Evolutionary conservation across 2,797 vertebrate genomes (phyloP), one percentile per base, ranked within the genome.

Genomic region (Poeciliopsis paucimaculata): DNA sequence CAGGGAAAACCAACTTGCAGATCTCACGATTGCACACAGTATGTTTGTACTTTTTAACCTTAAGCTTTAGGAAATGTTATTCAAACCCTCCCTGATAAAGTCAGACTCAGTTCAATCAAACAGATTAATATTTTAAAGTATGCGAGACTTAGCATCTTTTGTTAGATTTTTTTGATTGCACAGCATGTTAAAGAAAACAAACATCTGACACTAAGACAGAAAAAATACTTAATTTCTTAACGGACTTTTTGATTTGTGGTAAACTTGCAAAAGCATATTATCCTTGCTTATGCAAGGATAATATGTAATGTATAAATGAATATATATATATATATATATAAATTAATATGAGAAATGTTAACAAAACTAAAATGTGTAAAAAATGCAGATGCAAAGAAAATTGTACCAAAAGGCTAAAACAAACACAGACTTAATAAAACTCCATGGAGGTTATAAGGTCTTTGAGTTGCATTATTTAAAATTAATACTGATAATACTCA

Each of bases 1-100:
- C 47, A 83, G 0, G 49, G 68, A 77, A 82, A 49, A 77, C 10
- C 41, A 60, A 86, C 79, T 31, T 72, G 43, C 47, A 73, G 60
- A 51, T 80, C 84, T 83, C 45, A n/a, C 7, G 9, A 6, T 68
- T 43, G 31, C 34, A 26, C 20, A 70, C 34, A 39, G 4, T 49
- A 20, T 20, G 26, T 49, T 36, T 72, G 34, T 64, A 20, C 18
- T 9, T 66, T 68, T 41, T 68, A 26, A 39, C 20, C 9, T 18
- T 12, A 73, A 36, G 7, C 18, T 64, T 36, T 36, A 9, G 62
- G 62, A 20, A 36, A 64, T 20, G 18, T 36, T 20, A 20, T 64
- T 20, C 34, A 18, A 36, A 64, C 0, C 31, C 31, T 36, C 6
- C 31, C 34, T 36, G 62, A 36, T 64, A 11, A 64, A 64, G 16